Percentiles rank a stretch among this genome's conserved stretches.
Evolutionary conservation across 1,140 invertebrate species (phyloP).

Genomic region (Acyrthosiphon pisum): DNA sequence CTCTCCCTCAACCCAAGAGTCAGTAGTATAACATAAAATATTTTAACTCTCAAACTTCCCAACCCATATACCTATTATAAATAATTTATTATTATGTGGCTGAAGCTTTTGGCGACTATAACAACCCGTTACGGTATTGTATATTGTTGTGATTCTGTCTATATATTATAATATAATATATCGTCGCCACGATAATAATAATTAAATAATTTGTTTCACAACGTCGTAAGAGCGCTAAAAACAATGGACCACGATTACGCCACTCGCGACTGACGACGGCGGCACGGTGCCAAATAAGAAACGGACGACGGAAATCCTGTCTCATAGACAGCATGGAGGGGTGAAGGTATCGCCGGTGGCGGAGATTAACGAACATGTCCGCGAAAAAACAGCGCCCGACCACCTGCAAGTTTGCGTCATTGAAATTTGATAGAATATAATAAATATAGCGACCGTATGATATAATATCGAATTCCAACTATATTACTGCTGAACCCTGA

Average conservation of each 20-base stretch:
- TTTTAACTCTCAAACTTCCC: neutral
- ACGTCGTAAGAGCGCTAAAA: neutral
- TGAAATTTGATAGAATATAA: neutral
- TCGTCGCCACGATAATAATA: neutral
- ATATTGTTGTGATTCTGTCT: neutral
- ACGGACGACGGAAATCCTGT: neutral
- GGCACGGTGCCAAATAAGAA: neutral
- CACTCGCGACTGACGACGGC: neutral
- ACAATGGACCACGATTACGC: neutral
- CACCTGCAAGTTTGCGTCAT: neutral
- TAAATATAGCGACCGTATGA: neutral
- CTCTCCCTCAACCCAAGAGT: too few species aligned
- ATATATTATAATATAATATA: neutral
- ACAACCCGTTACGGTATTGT: neutral
- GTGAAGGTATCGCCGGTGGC: neutral
- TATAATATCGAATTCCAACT: neutral
- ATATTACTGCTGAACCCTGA: neutral
- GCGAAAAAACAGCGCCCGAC: neutral
- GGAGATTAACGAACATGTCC: neutral
- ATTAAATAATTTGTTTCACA: conserved; percentile 2
- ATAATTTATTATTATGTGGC: too few species aligned
- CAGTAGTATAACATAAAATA: neutral
- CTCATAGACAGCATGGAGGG: too few species aligned
- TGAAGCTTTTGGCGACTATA: neutral
- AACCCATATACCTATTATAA: neutral